A percentile compares a stretch with the other conserved stretches of the same genome.
phyloP scores from a whole-genome alignment of 1,140 invertebrate species.

The Cotesia glomerata region DNA sequence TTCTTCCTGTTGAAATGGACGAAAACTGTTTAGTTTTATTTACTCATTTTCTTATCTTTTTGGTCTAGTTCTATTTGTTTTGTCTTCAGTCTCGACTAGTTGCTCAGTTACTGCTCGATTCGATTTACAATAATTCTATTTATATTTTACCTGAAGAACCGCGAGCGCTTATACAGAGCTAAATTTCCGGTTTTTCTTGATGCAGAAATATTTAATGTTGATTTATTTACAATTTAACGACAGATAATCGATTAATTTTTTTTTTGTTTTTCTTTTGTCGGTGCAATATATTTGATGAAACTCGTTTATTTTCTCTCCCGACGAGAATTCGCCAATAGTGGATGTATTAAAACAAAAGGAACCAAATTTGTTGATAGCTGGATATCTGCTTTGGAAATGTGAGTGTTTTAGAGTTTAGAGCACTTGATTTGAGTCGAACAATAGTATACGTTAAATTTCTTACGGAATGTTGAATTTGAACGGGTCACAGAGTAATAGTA shows the following conservation, averaged over 20 bases:
- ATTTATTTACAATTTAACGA: neutral
- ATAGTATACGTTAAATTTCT: too few relatives aligned
- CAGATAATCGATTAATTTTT: neutral
- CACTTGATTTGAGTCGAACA: too few relatives aligned
- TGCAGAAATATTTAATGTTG: conserved; percentile 20
- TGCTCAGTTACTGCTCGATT: neutral
- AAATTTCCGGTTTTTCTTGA: neutral
- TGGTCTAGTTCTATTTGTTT: too few relatives aligned
- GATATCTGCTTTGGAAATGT: too few relatives aligned
- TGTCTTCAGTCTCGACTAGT: too few relatives aligned
- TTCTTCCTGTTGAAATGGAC: neutral
- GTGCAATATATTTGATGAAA: neutral
- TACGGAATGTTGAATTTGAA: neutral
- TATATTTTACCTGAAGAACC: conserved; percentile 1
- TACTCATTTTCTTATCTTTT: neutral
- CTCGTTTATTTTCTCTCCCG: neutral
- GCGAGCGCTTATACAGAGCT: neutral
- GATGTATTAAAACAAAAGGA: too few relatives aligned
- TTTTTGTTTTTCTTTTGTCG: neutral
- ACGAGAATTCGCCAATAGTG: too few relatives aligned
- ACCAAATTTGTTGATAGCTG: neutral
- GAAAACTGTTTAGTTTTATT: conserved; percentile 9
- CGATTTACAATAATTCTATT: conserved; percentile 28
- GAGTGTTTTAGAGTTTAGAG: too few relatives aligned
- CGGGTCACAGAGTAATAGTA: conserved; percentile 6